Evolutionary conservation across 2,888 invertebrate genomes (phyloP).

Genomic region (Gryllus longicercus): DNA sequence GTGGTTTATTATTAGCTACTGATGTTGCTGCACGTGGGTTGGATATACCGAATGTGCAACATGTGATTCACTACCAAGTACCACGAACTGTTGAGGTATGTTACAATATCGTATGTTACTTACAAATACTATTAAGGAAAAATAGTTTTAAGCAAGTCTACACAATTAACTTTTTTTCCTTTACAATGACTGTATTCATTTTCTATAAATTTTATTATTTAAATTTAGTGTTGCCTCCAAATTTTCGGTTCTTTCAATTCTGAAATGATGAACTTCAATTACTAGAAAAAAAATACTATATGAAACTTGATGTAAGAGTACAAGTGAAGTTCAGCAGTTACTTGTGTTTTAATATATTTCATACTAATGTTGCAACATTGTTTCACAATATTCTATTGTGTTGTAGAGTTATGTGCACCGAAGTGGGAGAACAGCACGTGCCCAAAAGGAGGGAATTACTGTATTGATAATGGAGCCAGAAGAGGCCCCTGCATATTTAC

Average conservation of each 20-base stretch:
- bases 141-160: too few species aligned
- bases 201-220: background rate
- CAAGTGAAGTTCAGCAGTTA: too few species aligned
- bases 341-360: too few species aligned
- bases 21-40: constrained; percentile 97
- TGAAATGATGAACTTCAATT: too few species aligned
- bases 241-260: too few species aligned
- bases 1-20: constrained; percentile 81
- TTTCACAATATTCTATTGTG: background rate
- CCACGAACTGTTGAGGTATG: constrained; percentile 84
- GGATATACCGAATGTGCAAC: constrained; percentile 89
- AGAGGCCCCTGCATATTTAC: constrained; percentile 74
- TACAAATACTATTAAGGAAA: too few species aligned
- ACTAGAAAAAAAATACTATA: too few species aligned
- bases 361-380: too few species aligned
- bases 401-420: constrained; percentile 87
- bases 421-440: constrained; percentile 94
- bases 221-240: too few species aligned
- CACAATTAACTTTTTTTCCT: background rate
- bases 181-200: background rate
- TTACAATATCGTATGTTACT: too few species aligned
- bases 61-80: constrained; percentile 90
- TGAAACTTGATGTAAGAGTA: too few species aligned
- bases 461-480: constrained; percentile 86
- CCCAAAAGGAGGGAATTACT: constrained; percentile 82